Evolutionary conservation across 2,113 vertebrate species (phyloP), one percentile per base, ranked within the genome.

Genomic region (human (Homo sapiens)): DNA sequence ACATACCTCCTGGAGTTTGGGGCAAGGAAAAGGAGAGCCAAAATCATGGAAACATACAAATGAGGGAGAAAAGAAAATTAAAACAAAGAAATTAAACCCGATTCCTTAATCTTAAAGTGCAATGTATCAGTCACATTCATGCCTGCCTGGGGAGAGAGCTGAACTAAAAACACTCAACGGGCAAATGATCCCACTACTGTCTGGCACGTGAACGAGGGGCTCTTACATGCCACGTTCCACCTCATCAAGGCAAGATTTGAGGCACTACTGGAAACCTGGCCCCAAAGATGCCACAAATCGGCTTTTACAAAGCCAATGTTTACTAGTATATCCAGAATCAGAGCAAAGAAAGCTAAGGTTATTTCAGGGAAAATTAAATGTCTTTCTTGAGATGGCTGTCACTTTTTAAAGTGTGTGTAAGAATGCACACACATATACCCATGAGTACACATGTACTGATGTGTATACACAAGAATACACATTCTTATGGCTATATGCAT

Each of bases 1-100:
- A 99, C 99, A 98, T 99, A 99, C 99, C 99, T 99, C 99, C 99
- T 99, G 99, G 99, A 99, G 98, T 98, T 98, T 97, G 99, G 98
- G 98, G 98, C 98, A 98, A 98, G 99, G 99, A 99, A 99, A 99
- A 99, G 99, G 99, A 99, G 99, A 99, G 99, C 99, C 99, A 99
- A 99, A 99, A 99, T 99, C 99, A 99, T 99, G 99, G 99, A 98
- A 98, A 99, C 99, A 99, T 98, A 99, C 98, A 99, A 99, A 99
- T 98, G 99, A 99, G 99, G 99, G 99, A 99, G 98, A 99, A 99
- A 99, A 99, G 98, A 99, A 99, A 99, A 99, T 99, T 99, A 99
- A 99, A 99, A 99, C 98, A 98, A 99, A 99, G 98, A 98, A 99
- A 99, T 99, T 98, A 98, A 98, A 98, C 98, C 98, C 96, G 97